Base-by-base conservation (phyloP, 1,140 invertebrate species). In the Camponotus pennsylvanicus region DNA sequence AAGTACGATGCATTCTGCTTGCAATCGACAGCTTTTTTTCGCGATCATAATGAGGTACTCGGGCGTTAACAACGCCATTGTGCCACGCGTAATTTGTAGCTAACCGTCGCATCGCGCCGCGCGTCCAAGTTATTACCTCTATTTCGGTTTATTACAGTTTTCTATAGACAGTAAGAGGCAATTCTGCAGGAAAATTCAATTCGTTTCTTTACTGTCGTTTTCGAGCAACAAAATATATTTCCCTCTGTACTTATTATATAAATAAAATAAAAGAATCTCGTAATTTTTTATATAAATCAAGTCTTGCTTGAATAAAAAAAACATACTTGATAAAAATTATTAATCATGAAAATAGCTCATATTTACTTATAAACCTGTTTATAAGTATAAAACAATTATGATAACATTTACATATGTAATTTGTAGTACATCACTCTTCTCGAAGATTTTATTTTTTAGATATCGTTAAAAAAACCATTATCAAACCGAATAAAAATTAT, bases 61-160 rank as follows among this genome's bases (percentile, higher is more conserved):
- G 42, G 78, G 75, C 64, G 87, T 86, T 90, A 90, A 91, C 86
- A 88, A 63, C 82, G 49, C 55, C 75, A 90, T 90, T 90, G 89
- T 88, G 78, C 64, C 42, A 77, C 70, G 78, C 61, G 86, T 87
- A 90, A 90, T 90, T 91, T 88, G 76, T 77, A 85, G 57, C 69
- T 86, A 90, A 90, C 55, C 79, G 69, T 45, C 67, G 42, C 45
- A 32, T 5, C 49, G 15, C 15, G 49, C 15, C 49, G 49, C 3
- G 42, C 69, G 79, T 80, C 57, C 78, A 71, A 90, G 59, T 90
- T 88, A 90, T 90, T 90, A 90, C 86, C 66, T 82, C 79, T 88
- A 83, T 88, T 75, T 34, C 75, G 61, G 76, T 90, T 90, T 83
- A 86, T 90, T 88, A 80, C 86, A 66, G 13, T 76, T 88, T 88